phyloP scores from a whole-genome alignment of 2,888 invertebrate species.

The Mellilla xanthometata region DNA sequence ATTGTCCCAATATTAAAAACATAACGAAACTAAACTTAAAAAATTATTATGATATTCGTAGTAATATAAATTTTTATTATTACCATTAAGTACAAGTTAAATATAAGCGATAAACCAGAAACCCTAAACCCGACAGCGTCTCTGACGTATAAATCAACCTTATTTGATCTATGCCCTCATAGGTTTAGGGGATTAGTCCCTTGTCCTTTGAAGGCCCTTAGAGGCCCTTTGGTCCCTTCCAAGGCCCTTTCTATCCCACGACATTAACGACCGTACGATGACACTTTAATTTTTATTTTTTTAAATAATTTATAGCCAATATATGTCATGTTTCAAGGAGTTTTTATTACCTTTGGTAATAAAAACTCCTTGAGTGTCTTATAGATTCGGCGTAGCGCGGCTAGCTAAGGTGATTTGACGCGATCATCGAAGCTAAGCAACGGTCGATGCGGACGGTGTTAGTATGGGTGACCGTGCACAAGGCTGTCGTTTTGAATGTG shows the following conservation, averaged over 20 bases:
- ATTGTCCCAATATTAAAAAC: too few relatives aligned
- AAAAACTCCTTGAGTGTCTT: too few relatives aligned
- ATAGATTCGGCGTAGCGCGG: too few relatives aligned
- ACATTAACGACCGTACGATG: slow-evolving; percentile 59
- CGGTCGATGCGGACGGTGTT: too few relatives aligned
- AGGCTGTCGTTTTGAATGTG: too few relatives aligned
- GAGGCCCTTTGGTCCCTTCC: background rate
- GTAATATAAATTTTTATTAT: too few relatives aligned
- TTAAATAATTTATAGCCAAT: slow-evolving; percentile 33
- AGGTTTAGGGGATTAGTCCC: slow-evolving; percentile 46
- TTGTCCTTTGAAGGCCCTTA: background rate
- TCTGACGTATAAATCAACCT: slow-evolving; percentile 59
- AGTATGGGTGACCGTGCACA: too few relatives aligned
- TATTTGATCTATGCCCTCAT: slow-evolving; percentile 62
- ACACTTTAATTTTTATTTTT: slow-evolving; percentile 47
- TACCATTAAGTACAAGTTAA: background rate
- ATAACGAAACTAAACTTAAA: too few relatives aligned
- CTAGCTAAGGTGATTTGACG: too few relatives aligned
- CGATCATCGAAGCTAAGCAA: too few relatives aligned
- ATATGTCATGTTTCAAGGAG: slow-evolving; percentile 29
- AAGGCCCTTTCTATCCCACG: slow-evolving; percentile 28
- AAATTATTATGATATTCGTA: too few relatives aligned
- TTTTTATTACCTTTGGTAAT: too few relatives aligned
- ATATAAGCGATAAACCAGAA: slow-evolving; percentile 19
- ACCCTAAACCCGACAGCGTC: slow-evolving; percentile 8